Evolutionary conservation across 2,888 invertebrate genomes (phyloP), one percentile per base, ranked within the genome.

Genomic region (Dryocosmus kuriphilus): DNA sequence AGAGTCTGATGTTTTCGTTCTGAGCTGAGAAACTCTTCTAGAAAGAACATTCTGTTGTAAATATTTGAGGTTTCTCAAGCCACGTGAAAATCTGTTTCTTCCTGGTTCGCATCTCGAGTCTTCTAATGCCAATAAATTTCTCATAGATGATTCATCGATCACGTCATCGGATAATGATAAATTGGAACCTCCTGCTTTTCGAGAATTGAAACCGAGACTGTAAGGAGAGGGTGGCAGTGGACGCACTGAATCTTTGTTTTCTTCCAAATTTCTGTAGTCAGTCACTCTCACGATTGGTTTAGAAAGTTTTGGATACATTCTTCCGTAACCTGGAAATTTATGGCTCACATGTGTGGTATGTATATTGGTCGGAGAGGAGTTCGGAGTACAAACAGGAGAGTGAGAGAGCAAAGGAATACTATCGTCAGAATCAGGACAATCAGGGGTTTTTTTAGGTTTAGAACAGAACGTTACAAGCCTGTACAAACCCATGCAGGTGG

Each of bases 1-100:
- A 0, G 62, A 67, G 35, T 77, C 78, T 22, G 75, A 74, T 32
- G 62, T 11, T 46, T 41, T 94, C 93, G n/a, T 94, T n/a, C n/a
- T 46, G 22, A 41, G 89, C n/a, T 93, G 93, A 1, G 92, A 93
- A 84, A 95, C 94, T 86, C 94, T 94, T 86, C 94, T 95, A 0
- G 94, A 92, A 19, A 96, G 93, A 41, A 95, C 93, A 87, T 93
- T 93, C 71, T 93, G 93, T 0, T 94, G 94, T n/a, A 94, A 92
- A 89, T 89, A 93, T 86, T 94, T 95, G 0, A 96, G 92, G 80
- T 94, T 94, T 83, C 94, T 95, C 65, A 96, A 93, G 73, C 94
- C 94, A 27, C 94, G 88, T 77, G 93, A 86, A 87, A 94, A 90
- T 62, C 93, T 88, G 83, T 93, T 92, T 84, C 93, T 90, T 6